Base-by-base conservation (phyloP, 1,140 invertebrate genomes). In the Solen grandis region DNA sequence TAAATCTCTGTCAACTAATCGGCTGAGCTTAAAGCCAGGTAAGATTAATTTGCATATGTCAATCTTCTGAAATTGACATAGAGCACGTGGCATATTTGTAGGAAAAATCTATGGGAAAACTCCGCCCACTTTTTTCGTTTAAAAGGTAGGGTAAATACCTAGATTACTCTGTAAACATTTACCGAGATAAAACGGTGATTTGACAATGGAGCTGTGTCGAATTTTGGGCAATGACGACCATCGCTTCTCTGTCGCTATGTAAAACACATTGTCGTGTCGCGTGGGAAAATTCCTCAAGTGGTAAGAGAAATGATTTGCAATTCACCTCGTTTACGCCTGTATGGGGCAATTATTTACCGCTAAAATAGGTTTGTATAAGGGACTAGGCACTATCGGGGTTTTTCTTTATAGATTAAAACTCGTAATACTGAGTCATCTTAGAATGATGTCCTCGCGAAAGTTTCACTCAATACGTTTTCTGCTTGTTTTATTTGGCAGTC, bases 221-320 rank as follows among this genome's bases (percentile, higher is more conserved):
- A 36, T 63, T 29, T 35, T 46, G 60, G 65, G 27, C 46, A 41
- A 27, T 14, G 74, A 63, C 66, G 65, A 76, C 66, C 74, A 36
- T 50, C 46, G 41, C 60, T 55, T 65, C 59, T 29, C 27, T 27
- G 62, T 66, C 60, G 62, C 60, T 76, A 65, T 76, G 59, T 76
- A 38, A 76, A 65, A 76, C 66, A 76, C 66, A 76, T 76, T 57
- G 65, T 68, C 33, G 31, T n/a, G 65, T 62, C 65, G 65, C 76
- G 76, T 79, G 76, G 76, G 76, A 79, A 79, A 79, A 79, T 79
- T 59, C 76, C 76, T 79, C 66, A 68, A 79, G 66, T 79, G 76
- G 52, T 46, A 50, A 79, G 66, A 68, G 60, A 57, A 59, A 70
- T 65, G 46, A 55, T 66, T 76, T 65, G 62, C 74, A 57, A 63